Evolutionary conservation across 2,797 vertebrate genomes (phyloP).

Genomic region (Coregonus ussuriensis): DNA sequence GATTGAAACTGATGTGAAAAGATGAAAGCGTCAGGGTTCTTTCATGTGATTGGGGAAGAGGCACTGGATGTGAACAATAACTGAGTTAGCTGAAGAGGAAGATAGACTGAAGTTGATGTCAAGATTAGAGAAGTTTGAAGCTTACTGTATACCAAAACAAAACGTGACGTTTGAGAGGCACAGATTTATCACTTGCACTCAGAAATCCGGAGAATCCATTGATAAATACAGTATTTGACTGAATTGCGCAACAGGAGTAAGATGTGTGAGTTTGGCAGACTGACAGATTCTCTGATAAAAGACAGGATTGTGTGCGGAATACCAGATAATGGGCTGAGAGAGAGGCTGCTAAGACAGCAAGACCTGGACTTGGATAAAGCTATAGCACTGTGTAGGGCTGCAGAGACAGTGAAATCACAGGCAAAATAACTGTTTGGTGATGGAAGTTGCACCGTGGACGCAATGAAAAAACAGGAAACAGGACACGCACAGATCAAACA

Average conservation of each 20-base stretch:
- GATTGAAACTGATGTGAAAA: conserved; percentile 7
- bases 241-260: conserved; percentile 24
- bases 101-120: not conserved
- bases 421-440: conserved; percentile 23
- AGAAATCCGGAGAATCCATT: conserved; percentile 13
- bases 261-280: conserved; percentile 25
- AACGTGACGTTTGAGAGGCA: conserved; percentile 26
- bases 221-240: conserved; percentile 10
- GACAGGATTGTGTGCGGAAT: conserved; percentile 28
- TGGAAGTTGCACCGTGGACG: conserved; percentile 3
- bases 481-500: not conserved
- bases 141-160: not conserved
- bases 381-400: conserved; percentile 10
- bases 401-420: conserved; percentile 21
- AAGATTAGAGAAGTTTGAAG: conserved; percentile 26
- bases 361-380: conserved; percentile 28
- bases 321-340: conserved; percentile 11
- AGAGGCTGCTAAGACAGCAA: conserved; percentile 7
- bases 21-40: conserved; percentile 5
- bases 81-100: conserved; percentile 12
- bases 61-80: conserved; percentile 20
- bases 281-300: conserved; percentile 15
- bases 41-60: conserved; percentile 16
- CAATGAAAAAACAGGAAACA: not conserved
- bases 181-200: conserved; percentile 10